Base-by-base conservation (phyloP, 1,140 invertebrate species). In the Orchesella cincta region DNA sequence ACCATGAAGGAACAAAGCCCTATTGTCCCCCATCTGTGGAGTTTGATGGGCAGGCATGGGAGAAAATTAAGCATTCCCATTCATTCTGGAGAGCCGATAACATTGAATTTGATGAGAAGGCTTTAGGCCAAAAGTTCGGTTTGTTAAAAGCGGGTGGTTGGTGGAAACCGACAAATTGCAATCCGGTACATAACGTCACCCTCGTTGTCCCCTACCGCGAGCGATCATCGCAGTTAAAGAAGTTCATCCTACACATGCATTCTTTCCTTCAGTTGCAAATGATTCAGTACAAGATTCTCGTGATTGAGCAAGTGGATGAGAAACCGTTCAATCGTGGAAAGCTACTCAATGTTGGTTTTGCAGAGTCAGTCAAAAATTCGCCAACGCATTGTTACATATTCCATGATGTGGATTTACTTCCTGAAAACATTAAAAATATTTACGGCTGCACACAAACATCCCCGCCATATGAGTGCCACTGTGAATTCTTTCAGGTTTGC, bases 401-500 rank as follows among this genome's bases (percentile, higher is more conserved):
- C 83, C 96, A 98, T 86, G 96, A 99, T 85, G 93, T 98, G 54
- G 96, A 99, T 87, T 86, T 98, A 26, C 88, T 98, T 75, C 97
- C 97, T 16, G 88, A 97, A 80, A 94, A 94, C 86, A 89, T 90
- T 75, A 90, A 92, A 1, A 98, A 98, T 86, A 89, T 97, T 67
- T 99, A 98, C 87, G 93, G 92, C 20, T 99, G 97, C 85, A 92
- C 94, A 1, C 88, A 90, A n/a, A 79, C 88, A 89, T 79, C 97
- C 97, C 0, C 88, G 95, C 51, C 96, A 98, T 83, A 93, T 99
- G 92, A 95, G 94, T 70, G 93, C 93, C 0, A 94, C 93, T 80
- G 89, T 98, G 29, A 93, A 98, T 87, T 93, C 92, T 80, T 95
- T 95, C 85, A 89, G 93, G 81, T 77, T 33, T 20, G 57, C 29